These are phyloP conservation scores for Tinea trinotella DNA, from an alignment of 2,888 invertebrate genomes.

Conservation along the genomic window DNA sequence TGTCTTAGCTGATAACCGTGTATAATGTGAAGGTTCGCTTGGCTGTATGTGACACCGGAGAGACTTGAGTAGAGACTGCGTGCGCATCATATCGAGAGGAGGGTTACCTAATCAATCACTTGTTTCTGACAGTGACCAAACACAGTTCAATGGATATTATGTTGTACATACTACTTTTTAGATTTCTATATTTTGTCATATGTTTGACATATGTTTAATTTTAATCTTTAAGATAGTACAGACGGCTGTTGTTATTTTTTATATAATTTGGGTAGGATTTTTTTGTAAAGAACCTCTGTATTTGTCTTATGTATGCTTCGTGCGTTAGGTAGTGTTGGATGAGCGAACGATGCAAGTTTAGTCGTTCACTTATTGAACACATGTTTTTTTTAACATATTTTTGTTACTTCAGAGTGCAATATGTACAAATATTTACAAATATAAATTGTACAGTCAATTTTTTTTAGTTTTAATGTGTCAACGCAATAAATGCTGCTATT, in stretches of 20 bases:
- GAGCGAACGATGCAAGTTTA: slow-evolving; percentile 67
- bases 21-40: slow-evolving; percentile 64
- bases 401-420: slow-evolving; percentile 78
- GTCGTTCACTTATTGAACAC: slow-evolving; percentile 59
- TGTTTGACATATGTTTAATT: slow-evolving; percentile 70
- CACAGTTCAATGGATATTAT: slow-evolving; percentile 51
- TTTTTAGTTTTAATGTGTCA: slow-evolving; percentile 69
- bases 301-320: slow-evolving; percentile 69
- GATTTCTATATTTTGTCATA: slow-evolving; percentile 59
- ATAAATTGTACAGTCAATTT: slow-evolving; percentile 69
- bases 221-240: slow-evolving; percentile 73
- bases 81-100: neutral
- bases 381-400: slow-evolving; percentile 55
- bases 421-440: slow-evolving; percentile 80
- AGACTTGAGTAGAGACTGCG: slow-evolving; percentile 25
- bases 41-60: slow-evolving; percentile 32
- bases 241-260: slow-evolving; percentile 73
- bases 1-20: slow-evolving; percentile 70
- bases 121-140: slow-evolving; percentile 49
- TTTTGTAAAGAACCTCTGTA: slow-evolving; percentile 71
- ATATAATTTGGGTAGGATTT: slow-evolving; percentile 73
- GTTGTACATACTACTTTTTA: slow-evolving; percentile 67
- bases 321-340: slow-evolving; percentile 67
- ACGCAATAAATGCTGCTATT: slow-evolving; percentile 62
- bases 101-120: neutral